Percentiles rank a stretch among this genome's conserved stretches.
These are phyloP conservation scores for Eupithecia insigniata DNA, from an alignment of 2,888 invertebrate genomes.

Conservation along the genomic window DNA sequence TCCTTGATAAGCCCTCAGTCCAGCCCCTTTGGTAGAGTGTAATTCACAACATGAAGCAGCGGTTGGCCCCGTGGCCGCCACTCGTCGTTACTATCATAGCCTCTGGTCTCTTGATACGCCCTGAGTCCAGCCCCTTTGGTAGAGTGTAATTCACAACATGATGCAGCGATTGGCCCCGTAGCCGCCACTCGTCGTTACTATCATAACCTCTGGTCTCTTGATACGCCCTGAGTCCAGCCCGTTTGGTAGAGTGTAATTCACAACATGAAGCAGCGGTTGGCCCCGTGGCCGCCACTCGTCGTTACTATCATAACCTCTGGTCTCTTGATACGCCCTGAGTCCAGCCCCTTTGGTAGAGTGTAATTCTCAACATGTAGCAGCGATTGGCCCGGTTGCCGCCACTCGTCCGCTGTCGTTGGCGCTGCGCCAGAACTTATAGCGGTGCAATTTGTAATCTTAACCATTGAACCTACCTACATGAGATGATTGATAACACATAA, in stretches of 20 bases:
- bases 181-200: constrained; percentile 5
- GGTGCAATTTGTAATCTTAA: constrained; percentile 35
- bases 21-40: not conserved
- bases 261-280: constrained; percentile 34
- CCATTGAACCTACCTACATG: not conserved
- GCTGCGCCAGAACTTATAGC: constrained; percentile 33
- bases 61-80: constrained; percentile 24
- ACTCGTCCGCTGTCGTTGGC: constrained; percentile 28
- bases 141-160: constrained; percentile 30
- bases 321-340: not conserved
- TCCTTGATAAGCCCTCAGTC: not conserved
- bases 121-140: not conserved
- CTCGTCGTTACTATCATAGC: not conserved
- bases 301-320: not conserved
- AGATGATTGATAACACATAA: not conserved
- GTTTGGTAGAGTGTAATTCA: constrained; percentile 16
- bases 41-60: constrained; percentile 36
- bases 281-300: constrained; percentile 13
- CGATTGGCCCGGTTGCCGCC: constrained; percentile 29
- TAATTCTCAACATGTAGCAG: constrained; percentile 35
- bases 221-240: not conserved
- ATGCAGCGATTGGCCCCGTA: constrained; percentile 29
- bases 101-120: not conserved
- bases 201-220: not conserved
- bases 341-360: not conserved